A percentile compares a stretch with the other conserved stretches of the same genome.
phyloP scores from a whole-genome alignment of 2,797 vertebrate genomes.

The Pangasius mekongensis region DNA sequence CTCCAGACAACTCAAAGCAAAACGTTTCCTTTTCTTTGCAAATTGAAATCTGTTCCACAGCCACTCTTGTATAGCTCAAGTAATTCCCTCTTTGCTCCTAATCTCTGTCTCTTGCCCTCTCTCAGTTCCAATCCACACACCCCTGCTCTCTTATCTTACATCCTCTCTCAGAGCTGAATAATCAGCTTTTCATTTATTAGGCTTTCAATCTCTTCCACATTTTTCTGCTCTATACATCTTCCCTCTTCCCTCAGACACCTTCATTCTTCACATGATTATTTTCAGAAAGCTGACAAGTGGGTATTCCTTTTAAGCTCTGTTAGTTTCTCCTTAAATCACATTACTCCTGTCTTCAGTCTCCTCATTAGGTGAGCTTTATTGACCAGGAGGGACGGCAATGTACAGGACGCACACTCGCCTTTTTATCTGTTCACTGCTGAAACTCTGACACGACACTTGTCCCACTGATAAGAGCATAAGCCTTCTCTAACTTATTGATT shows the following conservation, averaged over 20 bases:
- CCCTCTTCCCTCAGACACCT: background rate
- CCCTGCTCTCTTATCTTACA: slow-evolving; percentile 18
- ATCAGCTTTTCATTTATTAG: slow-evolving; percentile 15
- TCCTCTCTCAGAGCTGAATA: slow-evolving; percentile 17
- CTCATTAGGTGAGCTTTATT: slow-evolving; percentile 13
- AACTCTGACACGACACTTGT: slow-evolving; percentile 28
- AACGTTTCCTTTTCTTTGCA: background rate
- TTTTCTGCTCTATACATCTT: slow-evolving; percentile 28
- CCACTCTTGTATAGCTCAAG: slow-evolving; percentile 4
- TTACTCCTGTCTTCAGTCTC: slow-evolving; percentile 8
- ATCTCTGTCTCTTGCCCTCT: slow-evolving; percentile 31
- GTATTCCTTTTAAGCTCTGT: slow-evolving; percentile 2
- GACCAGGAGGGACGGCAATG: background rate
- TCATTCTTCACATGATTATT: slow-evolving; percentile 7
- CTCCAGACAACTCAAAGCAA: background rate
- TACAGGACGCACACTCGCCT: slow-evolving; percentile 23
- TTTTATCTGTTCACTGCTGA: slow-evolving; percentile 19
- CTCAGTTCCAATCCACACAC: slow-evolving; percentile 34
- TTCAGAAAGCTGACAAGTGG: background rate
- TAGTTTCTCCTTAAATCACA: slow-evolving; percentile 17
- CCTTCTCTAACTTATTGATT: slow-evolving; percentile 27
- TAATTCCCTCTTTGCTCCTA: slow-evolving; percentile 4
- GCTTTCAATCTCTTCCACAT: slow-evolving; percentile 25
- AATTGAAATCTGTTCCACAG: slow-evolving; percentile 24
- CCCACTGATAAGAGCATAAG: slow-evolving; percentile 36